These are phyloP conservation scores for Metopia argyrocephala DNA, from an alignment of 2,888 invertebrate genomes.

Conservation along the genomic window DNA sequence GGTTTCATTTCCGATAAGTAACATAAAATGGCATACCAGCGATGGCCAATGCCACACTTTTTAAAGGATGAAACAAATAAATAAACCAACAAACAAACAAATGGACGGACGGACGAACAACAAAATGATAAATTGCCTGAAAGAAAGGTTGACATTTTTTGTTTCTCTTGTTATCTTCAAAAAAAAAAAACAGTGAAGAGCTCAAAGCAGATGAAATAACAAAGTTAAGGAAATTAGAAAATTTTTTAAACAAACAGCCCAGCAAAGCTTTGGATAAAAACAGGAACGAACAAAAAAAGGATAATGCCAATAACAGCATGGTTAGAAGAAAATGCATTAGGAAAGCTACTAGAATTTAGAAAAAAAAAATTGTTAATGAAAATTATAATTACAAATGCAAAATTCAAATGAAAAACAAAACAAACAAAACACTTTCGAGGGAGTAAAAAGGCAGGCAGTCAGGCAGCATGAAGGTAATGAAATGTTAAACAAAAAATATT, in stretches of 20 bases:
- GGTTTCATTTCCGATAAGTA: constrained; percentile 66
- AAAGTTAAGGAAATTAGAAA: constrained; percentile 65
- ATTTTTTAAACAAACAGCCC: constrained; percentile 17
- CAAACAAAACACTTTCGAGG: neutral
- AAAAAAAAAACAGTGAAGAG: neutral
- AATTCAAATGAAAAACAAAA: constrained; percentile 32
- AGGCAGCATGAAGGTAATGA: constrained; percentile 17
- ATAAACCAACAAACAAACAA: constrained; percentile 35
- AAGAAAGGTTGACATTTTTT: constrained; percentile 64
- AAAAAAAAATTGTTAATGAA: constrained; percentile 27
- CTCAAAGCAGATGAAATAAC: constrained; percentile 59
- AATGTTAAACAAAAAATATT: constrained; percentile 47
- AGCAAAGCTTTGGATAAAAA: too few relatives aligned
- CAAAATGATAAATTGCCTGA: constrained; percentile 64
- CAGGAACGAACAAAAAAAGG: constrained; percentile 29
- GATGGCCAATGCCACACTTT: constrained; percentile 38
- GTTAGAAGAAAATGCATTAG: constrained; percentile 49
- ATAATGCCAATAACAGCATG: constrained; percentile 59
- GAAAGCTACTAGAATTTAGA: neutral
- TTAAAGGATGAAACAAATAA: too few relatives aligned
- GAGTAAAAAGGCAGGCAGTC: constrained; percentile 1
- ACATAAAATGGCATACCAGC: constrained; percentile 57
- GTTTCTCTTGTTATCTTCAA: constrained; percentile 19
- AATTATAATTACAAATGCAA: constrained; percentile 63
- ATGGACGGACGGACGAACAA: constrained; percentile 37